Conservation (phyloP, 2,888 invertebrate genomes). For the Cephus pulcher region DNA sequence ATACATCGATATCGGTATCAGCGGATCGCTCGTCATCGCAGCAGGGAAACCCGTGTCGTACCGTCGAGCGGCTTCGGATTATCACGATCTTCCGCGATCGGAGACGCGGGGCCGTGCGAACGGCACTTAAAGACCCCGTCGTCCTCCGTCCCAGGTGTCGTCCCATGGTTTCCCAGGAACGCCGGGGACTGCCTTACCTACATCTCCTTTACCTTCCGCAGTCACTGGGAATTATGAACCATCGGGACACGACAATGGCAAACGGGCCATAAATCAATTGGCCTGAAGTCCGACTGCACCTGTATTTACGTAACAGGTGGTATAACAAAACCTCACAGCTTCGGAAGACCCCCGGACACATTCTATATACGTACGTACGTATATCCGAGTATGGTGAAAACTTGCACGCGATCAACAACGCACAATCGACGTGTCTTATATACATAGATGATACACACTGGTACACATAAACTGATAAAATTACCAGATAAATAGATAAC, state of each 20-base stretch:
- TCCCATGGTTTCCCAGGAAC: not conserved
- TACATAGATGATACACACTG: not conserved
- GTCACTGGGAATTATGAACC: not conserved
- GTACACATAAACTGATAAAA: not conserved
- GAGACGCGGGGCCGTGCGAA: not conserved
- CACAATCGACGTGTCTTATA: not conserved
- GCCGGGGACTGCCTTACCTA: not conserved
- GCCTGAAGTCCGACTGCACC: conserved; percentile 35
- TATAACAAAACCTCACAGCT: conserved; percentile 1
- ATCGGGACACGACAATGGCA: not conserved
- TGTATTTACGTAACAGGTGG: conserved; percentile 49
- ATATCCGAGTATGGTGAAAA: not conserved
- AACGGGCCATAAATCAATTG: conserved; percentile 52
- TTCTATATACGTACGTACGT: not conserved
- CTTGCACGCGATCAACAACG: conserved; percentile 10
- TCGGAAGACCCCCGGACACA: conserved; percentile 3
- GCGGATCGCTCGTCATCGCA: not conserved
- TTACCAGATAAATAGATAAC: not conserved
- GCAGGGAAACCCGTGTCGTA: not conserved
- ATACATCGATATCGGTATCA: not conserved
- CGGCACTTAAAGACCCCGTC: not conserved
- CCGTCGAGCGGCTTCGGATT: not conserved
- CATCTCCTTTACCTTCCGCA: not conserved
- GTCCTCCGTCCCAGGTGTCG: not conserved
- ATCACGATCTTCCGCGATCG: not conserved